Evolutionary conservation across 1,140 invertebrate species (phyloP), one percentile per base, ranked within the genome.

Genomic region (Ruditapes philippinarum): DNA sequence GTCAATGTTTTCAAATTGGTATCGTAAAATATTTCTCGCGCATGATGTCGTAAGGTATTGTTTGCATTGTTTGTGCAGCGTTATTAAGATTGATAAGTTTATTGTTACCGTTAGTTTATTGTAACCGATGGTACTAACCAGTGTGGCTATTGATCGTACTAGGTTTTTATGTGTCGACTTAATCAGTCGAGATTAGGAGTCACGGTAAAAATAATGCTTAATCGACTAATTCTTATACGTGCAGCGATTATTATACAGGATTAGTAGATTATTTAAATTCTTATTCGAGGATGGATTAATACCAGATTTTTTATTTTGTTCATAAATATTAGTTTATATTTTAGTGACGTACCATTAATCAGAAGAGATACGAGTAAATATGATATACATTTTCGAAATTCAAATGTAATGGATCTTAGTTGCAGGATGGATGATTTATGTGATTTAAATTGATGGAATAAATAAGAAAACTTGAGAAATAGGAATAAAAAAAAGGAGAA

Each of bases 161-260:
- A 33, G n/a, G n/a, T n/a, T n/a, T 70, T 36, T 70, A 40, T 38
- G 65, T 38, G 33, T 25, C 28, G 33, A 38, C 65, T 70, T 70
- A 70, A 70, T 70, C 65, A 70, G 33, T 38, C 17, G 36, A 70
- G 65, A 70, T 70, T 70, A 70, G 65, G 33, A 70, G 22, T 40
- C 33, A 70, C 36, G 36, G 14, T 19, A 31, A 38, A 28, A 62
- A 62, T n/a, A 62, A 70, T 70, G 65, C 33, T 70, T 36, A 70
- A 70, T 70, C 65, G 65, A 40, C 65, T 70, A 70, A 70, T 70
- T 38, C 22, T 19, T 36, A 11, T 33, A 31, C 4, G 65, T 70
- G 65, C 36, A 38, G 33, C 38, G 19, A 38, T 70, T n/a, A n/a
- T n/a, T n/a, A n/a, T n/a, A n/a, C n/a, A 38, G 19, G 11, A 17